phyloP scores from a whole-genome alignment of 2,797 vertebrate species.

The Nannoperca obscura region DNA sequence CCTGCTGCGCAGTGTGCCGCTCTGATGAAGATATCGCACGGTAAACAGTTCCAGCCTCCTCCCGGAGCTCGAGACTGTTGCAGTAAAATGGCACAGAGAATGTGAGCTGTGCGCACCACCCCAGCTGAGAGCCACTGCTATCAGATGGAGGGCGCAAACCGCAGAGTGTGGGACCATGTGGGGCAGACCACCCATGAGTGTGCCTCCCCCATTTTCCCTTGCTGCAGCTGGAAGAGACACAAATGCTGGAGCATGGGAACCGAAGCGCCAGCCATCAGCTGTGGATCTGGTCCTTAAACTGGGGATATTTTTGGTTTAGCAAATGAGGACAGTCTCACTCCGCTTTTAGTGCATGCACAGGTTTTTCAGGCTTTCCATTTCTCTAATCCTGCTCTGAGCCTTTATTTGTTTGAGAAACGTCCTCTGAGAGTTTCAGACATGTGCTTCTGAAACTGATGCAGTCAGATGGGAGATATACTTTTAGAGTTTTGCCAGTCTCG shows the following conservation, averaged over 20 bases:
- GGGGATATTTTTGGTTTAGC: constrained; percentile 67
- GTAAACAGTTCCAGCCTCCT: constrained; percentile 73
- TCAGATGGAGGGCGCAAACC: constrained; percentile 85
- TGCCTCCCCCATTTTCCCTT: constrained; percentile 59
- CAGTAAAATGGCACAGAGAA: constrained; percentile 75
- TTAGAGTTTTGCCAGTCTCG: not conserved
- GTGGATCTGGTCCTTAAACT: constrained; percentile 50
- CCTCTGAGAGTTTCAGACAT: constrained; percentile 51
- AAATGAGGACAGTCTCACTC: constrained; percentile 56
- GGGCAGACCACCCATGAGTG: constrained; percentile 84
- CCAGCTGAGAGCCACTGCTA: constrained; percentile 83
- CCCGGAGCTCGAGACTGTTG: constrained; percentile 51
- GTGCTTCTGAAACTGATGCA: constrained; percentile 47
- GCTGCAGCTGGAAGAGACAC: constrained; percentile 81
- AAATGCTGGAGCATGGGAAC: constrained; percentile 82
- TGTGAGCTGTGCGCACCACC: constrained; percentile 71
- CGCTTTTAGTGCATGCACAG: constrained; percentile 32
- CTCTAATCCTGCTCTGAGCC: constrained; percentile 41
- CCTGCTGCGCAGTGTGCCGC: constrained; percentile 51
- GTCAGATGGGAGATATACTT: constrained; percentile 14
- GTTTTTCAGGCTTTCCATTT: constrained; percentile 33
- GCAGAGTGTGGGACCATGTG: constrained; percentile 83
- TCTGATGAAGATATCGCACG: constrained; percentile 61
- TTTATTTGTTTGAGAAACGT: constrained; percentile 60
- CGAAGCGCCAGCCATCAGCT: constrained; percentile 60